Conservation (phyloP, 2,888 invertebrate species). For the Drosophila prolongata region DNA sequence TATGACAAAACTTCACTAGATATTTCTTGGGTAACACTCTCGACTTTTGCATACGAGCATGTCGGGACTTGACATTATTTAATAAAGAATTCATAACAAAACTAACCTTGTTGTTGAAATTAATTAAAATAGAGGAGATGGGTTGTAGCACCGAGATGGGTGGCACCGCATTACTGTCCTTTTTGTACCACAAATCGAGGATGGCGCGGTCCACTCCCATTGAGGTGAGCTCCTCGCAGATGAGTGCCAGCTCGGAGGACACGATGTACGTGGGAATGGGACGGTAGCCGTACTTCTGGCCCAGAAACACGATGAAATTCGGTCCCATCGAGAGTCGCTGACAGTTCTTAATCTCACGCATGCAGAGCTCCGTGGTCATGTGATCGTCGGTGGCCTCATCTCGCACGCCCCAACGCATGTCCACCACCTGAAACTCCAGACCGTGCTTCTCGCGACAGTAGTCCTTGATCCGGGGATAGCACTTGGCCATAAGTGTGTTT, state of each 20-base stretch:
- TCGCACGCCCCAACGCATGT: constrained; percentile 99
- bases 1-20: too few relatives aligned
- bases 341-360: constrained; percentile 99
- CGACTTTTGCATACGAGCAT: too few relatives aligned
- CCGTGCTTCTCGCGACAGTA: constrained; percentile 99
- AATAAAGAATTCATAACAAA: too few relatives aligned
- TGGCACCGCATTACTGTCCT: constrained; percentile 98
- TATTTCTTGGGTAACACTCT: too few relatives aligned
- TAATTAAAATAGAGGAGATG: constrained; percentile 97
- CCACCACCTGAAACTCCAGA: constrained; percentile 99
- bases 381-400: constrained; percentile 99
- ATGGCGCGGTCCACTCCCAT: constrained; percentile 93
- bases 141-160: constrained; percentile 97
- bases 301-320: constrained; percentile 98
- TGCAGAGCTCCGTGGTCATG: constrained; percentile 99
- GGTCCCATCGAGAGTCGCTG: constrained; percentile 98
- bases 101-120: constrained; percentile 97
- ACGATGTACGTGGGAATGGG: constrained; percentile 98
- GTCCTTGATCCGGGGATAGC: constrained; percentile 98
- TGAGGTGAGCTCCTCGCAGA: constrained; percentile 93
- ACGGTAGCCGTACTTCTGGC: constrained; percentile 99
- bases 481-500: constrained; percentile 98
- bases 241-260: constrained; percentile 94
- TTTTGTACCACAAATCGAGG: constrained; percentile 97
- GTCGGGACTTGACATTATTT: too few relatives aligned